Conservation (phyloP, 2,888 invertebrate species). For the Rhingia campestris region DNA sequence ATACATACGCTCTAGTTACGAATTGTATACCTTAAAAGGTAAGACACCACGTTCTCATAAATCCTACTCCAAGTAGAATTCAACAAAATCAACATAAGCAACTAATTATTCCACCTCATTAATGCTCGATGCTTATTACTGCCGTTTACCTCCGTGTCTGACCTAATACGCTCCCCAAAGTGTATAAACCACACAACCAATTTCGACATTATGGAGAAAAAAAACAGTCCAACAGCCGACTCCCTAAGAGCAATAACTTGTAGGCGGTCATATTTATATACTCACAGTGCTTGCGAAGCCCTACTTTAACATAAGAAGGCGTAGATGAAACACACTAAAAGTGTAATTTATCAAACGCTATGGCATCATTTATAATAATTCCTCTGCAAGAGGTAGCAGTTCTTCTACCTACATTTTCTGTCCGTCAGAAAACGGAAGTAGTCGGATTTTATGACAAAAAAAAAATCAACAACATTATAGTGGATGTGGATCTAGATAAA, state of each 20-base stretch:
- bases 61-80: no score
- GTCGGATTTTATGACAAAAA: slow-evolving; percentile 50
- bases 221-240: not conserved
- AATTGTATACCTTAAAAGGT: no score
- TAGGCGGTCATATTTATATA: slow-evolving; percentile 25
- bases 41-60: no score
- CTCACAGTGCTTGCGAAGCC: not conserved
- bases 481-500: slow-evolving; percentile 5
- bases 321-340: slow-evolving; percentile 56
- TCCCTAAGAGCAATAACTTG: not conserved
- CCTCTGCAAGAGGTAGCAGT: not conserved
- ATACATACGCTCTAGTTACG: no score
- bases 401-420: slow-evolving; percentile 23
- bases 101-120: slow-evolving; percentile 40
- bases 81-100: slow-evolving; percentile 3
- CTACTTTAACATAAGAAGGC: slow-evolving; percentile 11
- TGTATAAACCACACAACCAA: slow-evolving; percentile 8
- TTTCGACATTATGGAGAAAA: not conserved
- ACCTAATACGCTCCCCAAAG: slow-evolving; percentile 28
- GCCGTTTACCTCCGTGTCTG: slow-evolving; percentile 8
- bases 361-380: slow-evolving; percentile 75
- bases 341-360: slow-evolving; percentile 75
- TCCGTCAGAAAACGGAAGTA: slow-evolving; percentile 36
- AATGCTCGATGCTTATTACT: slow-evolving; percentile 11
- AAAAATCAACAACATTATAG: slow-evolving; percentile 58